Conservation (phyloP, 2,113 vertebrate species). For the Arothron firmamentum region DNA sequence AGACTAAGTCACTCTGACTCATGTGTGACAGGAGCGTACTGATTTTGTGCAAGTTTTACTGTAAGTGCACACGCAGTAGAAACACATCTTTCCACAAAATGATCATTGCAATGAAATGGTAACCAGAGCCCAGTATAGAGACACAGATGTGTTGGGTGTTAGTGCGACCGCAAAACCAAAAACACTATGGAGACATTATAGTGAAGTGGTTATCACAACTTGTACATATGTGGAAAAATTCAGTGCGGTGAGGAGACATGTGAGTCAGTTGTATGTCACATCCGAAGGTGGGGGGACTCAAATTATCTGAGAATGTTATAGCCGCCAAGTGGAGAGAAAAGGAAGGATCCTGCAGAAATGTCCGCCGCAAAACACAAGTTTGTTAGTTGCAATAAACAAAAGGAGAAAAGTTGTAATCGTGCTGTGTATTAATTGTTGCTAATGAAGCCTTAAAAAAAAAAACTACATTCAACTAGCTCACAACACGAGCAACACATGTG, state of each 20-base stretch:
- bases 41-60: constrained; percentile 18
- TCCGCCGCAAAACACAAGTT: neutral
- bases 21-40: constrained; percentile 22
- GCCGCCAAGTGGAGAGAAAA: neutral
- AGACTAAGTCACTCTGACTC: constrained; percentile 47
- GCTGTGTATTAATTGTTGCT: too few relatives aligned
- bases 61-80: constrained; percentile 23
- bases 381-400: neutral
- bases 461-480: constrained; percentile 1
- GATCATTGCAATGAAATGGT: constrained; percentile 49
- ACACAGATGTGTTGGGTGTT: constrained; percentile 56
- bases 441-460: neutral
- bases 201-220: constrained; percentile 48
- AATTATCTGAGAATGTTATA: constrained; percentile 5
- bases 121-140: constrained; percentile 54
- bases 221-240: constrained; percentile 35
- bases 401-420: neutral
- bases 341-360: neutral
- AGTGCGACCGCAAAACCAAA: constrained; percentile 55
- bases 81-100: constrained; percentile 55
- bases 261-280: constrained; percentile 37
- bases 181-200: constrained; percentile 47
- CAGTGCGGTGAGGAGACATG: constrained; percentile 15
- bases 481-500: constrained; percentile 26
- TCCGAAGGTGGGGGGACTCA: constrained; percentile 25